A percentile compares a stretch with the other conserved stretches of the same genome.
Conservation (phyloP, 1,140 invertebrate genomes). For the Ostrea edulis region DNA sequence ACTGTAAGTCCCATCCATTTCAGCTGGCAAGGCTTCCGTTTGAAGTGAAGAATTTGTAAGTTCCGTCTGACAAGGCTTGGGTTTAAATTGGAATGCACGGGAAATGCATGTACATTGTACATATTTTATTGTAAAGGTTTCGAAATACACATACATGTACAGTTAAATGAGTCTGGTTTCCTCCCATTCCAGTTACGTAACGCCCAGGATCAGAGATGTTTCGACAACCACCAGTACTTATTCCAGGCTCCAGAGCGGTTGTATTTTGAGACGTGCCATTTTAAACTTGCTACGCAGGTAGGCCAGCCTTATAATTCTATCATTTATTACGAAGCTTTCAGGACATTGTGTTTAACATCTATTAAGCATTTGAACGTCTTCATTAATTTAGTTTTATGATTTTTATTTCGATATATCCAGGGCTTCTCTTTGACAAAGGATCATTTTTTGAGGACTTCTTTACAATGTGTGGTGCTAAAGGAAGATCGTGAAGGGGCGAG, state of each 20-base stretch:
- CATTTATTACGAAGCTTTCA: background rate
- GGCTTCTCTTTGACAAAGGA: conserved; percentile 64
- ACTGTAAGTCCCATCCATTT: too few relatives aligned
- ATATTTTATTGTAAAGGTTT: too few relatives aligned
- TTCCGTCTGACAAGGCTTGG: background rate
- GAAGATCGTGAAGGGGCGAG: conserved; percentile 54
- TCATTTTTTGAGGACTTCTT: conserved; percentile 55
- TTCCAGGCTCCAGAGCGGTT: conserved; percentile 60
- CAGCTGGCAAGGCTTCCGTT: too few relatives aligned
- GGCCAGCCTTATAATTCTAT: background rate
- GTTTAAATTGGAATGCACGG: background rate
- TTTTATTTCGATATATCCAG: conserved; percentile 40
- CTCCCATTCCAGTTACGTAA: conserved; percentile 59
- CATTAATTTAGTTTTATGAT: too few relatives aligned
- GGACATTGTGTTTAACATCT: too few relatives aligned
- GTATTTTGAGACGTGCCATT: conserved; percentile 56
- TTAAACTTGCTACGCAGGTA: conserved; percentile 63
- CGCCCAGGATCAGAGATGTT: conserved; percentile 48
- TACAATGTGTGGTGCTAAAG: conserved; percentile 66
- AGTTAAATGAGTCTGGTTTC: background rate
- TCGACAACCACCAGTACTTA: conserved; percentile 68
- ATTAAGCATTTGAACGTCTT: too few relatives aligned
- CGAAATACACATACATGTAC: background rate
- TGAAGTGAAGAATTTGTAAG: too few relatives aligned
- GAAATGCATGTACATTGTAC: too few relatives aligned